A percentile compares a stretch with the other conserved stretches of the same genome.
phyloP scores from a whole-genome alignment of 2,888 invertebrate species.

The Tipula helvola region DNA sequence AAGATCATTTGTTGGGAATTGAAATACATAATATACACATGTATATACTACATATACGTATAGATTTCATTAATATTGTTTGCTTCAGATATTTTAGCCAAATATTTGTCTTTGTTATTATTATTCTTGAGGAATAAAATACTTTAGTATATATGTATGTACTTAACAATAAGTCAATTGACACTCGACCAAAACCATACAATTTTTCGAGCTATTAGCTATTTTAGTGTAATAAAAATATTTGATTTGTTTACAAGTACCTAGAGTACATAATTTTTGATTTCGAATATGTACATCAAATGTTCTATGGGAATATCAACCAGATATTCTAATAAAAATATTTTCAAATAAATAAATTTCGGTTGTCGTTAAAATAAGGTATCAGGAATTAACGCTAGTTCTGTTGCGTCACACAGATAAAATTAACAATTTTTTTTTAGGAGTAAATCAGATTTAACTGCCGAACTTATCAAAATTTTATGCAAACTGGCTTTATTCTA shows the following conservation, averaged over 20 bases:
- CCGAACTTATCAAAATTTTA: no score
- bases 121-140: background rate
- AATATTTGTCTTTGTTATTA: background rate
- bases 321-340: no score
- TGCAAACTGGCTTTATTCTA: no score
- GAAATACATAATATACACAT: no score
- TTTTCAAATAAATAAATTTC: no score
- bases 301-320: background rate
- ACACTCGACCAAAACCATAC: background rate
- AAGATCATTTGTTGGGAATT: no score
- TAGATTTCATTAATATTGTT: background rate
- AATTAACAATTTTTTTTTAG: no score
- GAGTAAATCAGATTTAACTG: no score
- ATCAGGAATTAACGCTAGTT: no score
- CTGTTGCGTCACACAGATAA: no score
- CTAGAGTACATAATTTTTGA: background rate
- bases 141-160: background rate
- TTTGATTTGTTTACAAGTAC: background rate
- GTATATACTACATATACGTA: no score
- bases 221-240: background rate
- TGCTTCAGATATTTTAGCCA: background rate
- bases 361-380: no score
- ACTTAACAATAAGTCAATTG: background rate
- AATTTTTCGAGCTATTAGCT: background rate
- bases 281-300: background rate